Evolutionary conservation across 1,140 invertebrate species (phyloP).

Genomic region (Cataglyphis hispanica): DNA sequence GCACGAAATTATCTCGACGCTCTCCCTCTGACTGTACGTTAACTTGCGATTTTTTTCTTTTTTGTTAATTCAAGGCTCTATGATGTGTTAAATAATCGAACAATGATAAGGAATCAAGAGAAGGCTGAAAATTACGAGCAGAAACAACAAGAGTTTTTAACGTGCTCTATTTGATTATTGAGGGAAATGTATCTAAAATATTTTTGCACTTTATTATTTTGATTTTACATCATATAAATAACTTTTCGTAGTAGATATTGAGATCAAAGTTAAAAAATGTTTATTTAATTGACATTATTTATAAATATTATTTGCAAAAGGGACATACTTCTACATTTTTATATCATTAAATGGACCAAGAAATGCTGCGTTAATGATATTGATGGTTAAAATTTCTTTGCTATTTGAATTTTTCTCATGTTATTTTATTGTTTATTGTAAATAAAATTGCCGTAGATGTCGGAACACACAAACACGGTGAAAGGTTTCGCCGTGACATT

Average conservation of each 20-base stretch:
- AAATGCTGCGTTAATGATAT: background rate
- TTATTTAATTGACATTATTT: background rate
- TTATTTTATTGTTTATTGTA: slow-evolving; percentile 50
- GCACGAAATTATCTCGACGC: slow-evolving; percentile 36
- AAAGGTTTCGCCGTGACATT: slow-evolving; percentile 63
- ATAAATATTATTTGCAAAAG: slow-evolving; percentile 7
- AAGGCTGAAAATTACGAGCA: background rate
- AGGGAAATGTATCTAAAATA: background rate
- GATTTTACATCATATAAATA: background rate
- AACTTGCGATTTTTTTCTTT: background rate
- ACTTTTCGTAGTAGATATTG: slow-evolving; percentile 3
- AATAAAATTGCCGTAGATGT: slow-evolving; percentile 54
- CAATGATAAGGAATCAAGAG: background rate
- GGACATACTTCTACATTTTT: background rate
- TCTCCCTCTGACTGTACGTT: slow-evolving; percentile 36
- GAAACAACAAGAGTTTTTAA: background rate
- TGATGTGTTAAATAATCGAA: background rate
- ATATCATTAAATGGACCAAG: background rate
- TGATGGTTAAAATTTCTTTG: slow-evolving; percentile 22
- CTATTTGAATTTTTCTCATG: slow-evolving; percentile 29
- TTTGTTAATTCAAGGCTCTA: background rate
- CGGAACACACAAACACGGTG: slow-evolving; percentile 47
- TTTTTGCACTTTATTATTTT: background rate
- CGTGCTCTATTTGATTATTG: background rate
- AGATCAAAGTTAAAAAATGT: background rate